Base-by-base conservation (phyloP, 1,140 invertebrate genomes). In the Pseudomyrmex sp. region DNA sequence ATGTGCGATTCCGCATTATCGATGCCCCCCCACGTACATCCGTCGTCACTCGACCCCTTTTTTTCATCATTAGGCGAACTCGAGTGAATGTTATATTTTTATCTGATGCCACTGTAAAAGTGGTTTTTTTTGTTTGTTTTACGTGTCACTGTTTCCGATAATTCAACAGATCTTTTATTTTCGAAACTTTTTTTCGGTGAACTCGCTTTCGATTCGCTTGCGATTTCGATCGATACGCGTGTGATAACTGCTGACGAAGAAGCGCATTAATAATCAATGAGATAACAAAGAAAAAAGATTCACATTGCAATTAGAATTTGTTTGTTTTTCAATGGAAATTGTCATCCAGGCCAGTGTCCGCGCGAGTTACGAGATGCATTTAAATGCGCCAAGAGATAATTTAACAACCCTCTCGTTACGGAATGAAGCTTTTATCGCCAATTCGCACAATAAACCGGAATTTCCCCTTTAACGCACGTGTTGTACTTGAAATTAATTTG, bases 351-450 rank as follows among this genome's bases (percentile, higher is more conserved):
- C 18, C 10, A 54, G 26, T 15, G 4, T 8, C 13, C 18, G 1
- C n/a, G 72, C n/a, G 72, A 91, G 90, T 92, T 92, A 91, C 83
- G 72, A 54, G 72, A 54, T 63, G 87, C 85, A 88, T 91, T 92
- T 85, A 89, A 83, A 91, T 80, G 83, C 83, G 74, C 83, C 76
- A 68, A 75, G 84, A 70, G 86, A 87, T 90, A 91, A 91, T 91
- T 92, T 90, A 86, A 90, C 85, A 84, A 90, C 26, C 65, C 83
- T 74, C 91, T 74, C 91, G 89, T 70, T 70, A 35, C n/a, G 44
- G 15, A 50, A 80, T 61, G n/a, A 59, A 61, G 12, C n/a, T 26
- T 50, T 72, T 20, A 18, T 13, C 20, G 63, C 15, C 65, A 69
- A 5, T 15, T 59, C 7, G 18, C 35, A 26, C 5, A 48, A 35